Evolutionary conservation across 1,140 invertebrate species (phyloP).

Genomic region (Riptortus pedestris): DNA sequence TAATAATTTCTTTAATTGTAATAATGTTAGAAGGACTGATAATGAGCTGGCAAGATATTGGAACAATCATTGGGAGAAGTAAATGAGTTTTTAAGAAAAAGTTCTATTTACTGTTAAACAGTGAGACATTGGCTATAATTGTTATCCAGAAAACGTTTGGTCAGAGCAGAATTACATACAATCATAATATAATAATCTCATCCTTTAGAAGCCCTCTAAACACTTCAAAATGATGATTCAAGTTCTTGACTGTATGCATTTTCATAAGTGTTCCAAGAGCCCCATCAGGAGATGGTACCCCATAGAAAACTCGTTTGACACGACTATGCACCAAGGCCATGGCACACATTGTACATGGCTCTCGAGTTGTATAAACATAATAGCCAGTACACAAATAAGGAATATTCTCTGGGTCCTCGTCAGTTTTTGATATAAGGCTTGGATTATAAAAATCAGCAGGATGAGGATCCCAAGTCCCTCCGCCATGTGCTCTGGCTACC

Average conservation of each 20-base stretch:
- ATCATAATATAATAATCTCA: not conserved
- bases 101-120: too few species aligned
- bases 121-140: too few species aligned
- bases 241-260: conserved; percentile 61
- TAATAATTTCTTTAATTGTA: too few species aligned
- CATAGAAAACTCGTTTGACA: conserved; percentile 71
- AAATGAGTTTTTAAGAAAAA: too few species aligned
- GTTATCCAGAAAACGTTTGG: too few species aligned
- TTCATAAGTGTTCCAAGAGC: conserved; percentile 59
- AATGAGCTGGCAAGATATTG: too few species aligned
- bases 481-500: conserved; percentile 69
- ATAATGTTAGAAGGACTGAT: too few species aligned
- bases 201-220: conserved; percentile 38
- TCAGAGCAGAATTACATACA: too few species aligned
- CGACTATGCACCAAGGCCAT: conserved; percentile 89
- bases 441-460: not conserved
- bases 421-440: not conserved
- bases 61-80: too few species aligned
- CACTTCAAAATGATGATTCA: conserved; percentile 90
- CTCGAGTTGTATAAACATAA: conserved; percentile 68
- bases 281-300: conserved; percentile 48
- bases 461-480: conserved; percentile 53
- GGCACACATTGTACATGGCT: conserved; percentile 87
- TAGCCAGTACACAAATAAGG: conserved; percentile 84
- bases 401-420: conserved; percentile 34